Conservation (phyloP, 92 coral and sea anemone species). For the Heteractis magnifica region DNA sequence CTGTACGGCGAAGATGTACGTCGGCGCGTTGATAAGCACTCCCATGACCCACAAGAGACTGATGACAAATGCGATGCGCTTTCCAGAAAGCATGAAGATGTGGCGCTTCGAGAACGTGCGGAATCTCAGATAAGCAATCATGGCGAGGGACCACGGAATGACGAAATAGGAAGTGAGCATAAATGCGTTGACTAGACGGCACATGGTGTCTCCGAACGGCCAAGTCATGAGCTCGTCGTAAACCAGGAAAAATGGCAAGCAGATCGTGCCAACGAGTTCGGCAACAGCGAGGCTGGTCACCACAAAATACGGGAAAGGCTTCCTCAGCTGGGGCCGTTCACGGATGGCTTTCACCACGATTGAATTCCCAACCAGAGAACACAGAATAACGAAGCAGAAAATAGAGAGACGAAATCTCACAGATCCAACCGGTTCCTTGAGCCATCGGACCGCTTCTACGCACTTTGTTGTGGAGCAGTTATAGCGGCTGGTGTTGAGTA, state of each 20-base stretch:
- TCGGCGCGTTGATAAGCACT: conserved; percentile 10
- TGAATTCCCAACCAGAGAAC: conserved; percentile 33
- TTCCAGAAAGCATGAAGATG: conserved; percentile 7
- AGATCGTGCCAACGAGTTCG: conserved; percentile 32
- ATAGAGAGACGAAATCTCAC: conserved; percentile 8
- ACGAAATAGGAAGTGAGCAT: conserved; percentile 40
- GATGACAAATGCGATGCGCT: background rate
- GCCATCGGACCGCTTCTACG: background rate
- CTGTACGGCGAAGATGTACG: conserved; percentile 32
- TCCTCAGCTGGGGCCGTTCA: conserved; percentile 27
- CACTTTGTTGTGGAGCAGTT: background rate
- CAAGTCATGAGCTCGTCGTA: conserved; percentile 41
- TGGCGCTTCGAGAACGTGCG: conserved; percentile 15
- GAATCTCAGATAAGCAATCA: conserved; percentile 24
- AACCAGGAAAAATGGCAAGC: conserved; percentile 38
- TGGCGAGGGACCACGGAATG: conserved; percentile 45
- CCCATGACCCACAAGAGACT: conserved; percentile 27
- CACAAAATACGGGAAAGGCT: conserved; percentile 35
- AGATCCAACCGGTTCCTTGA: conserved; percentile 24
- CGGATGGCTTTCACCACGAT: conserved; percentile 44
- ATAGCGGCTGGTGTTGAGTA: too few relatives aligned
- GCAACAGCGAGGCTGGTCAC: conserved; percentile 42
- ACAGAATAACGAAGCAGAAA: conserved; percentile 24
- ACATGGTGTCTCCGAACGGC: conserved; percentile 41
- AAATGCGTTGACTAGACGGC: conserved; percentile 34